phyloP scores from a whole-genome alignment of 64 coral and sea anemone genomes.

The Dendrophyllia cribrosa region DNA sequence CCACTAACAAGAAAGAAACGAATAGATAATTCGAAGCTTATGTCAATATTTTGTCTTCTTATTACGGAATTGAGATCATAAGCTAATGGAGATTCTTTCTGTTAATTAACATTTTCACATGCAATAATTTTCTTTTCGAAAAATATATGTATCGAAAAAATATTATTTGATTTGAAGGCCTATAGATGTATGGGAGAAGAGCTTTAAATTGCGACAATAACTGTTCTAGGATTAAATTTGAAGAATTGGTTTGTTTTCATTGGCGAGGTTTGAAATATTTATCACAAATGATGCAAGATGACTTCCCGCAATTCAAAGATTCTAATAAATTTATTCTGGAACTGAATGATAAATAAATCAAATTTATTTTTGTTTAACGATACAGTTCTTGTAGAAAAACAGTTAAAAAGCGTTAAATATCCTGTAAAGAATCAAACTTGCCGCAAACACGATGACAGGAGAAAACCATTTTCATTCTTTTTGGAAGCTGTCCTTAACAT shows the following conservation, averaged over 20 bases:
- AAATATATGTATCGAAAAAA: background rate
- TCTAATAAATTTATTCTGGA: background rate
- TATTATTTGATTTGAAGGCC: background rate
- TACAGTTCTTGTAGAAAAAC: background rate
- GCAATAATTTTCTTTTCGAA: background rate
- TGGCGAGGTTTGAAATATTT: background rate
- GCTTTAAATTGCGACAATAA: background rate
- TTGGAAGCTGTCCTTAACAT: background rate
- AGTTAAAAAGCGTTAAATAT: constrained; percentile 1
- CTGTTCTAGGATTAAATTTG: too few relatives aligned
- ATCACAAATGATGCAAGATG: background rate
- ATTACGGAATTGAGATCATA: constrained; percentile 14
- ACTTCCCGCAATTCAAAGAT: background rate
- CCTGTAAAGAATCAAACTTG: background rate
- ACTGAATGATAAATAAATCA: background rate
- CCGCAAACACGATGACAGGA: background rate
- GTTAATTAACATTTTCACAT: constrained; percentile 36
- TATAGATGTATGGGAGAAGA: background rate
- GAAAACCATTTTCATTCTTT: background rate
- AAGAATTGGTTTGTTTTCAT: background rate
- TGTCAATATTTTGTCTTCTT: constrained; percentile 57
- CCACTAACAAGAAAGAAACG: constrained; percentile 13
- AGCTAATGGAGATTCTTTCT: constrained; percentile 8
- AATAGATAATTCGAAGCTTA: background rate
- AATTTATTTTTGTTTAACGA: background rate